A percentile compares a stretch with the other conserved stretches of the same genome.
These are phyloP conservation scores for Chelonoidis abingdonii DNA, from an alignment of 2,113 vertebrate genomes.

Conservation along the genomic window DNA sequence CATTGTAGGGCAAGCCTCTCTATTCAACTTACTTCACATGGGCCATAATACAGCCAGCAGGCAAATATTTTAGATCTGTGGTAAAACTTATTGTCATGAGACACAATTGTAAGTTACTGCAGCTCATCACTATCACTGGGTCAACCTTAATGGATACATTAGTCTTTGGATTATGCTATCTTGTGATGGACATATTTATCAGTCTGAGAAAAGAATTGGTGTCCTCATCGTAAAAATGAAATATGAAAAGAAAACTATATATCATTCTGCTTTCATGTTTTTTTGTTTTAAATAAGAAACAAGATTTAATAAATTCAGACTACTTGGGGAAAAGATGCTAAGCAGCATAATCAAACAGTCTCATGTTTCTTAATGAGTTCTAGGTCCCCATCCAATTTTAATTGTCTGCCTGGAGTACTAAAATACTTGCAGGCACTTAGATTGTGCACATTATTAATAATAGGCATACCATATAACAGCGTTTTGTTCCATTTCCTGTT, in stretches of 20 bases:
- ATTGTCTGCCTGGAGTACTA: constrained; percentile 43
- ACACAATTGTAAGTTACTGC: not conserved
- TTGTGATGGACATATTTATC: constrained; percentile 17
- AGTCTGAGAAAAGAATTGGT: constrained; percentile 37
- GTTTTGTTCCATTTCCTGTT: constrained; percentile 17
- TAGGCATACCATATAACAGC: not conserved
- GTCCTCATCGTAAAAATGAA: constrained; percentile 45
- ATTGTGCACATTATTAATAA: constrained; percentile 53
- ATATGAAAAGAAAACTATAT: constrained; percentile 16
- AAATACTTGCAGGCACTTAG: constrained; percentile 41
- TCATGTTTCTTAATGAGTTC: constrained; percentile 57
- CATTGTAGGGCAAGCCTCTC: not conserved
- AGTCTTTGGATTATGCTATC: not conserved
- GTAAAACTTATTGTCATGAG: not conserved
- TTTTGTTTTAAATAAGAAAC: constrained; percentile 29
- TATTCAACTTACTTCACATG: not conserved
- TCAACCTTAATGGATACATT: constrained; percentile 56
- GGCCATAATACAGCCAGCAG: not conserved
- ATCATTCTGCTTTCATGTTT: constrained; percentile 6
- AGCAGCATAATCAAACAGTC: constrained; percentile 1
- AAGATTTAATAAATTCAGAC: constrained; percentile 4
- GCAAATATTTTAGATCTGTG: not conserved
- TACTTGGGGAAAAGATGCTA: not conserved
- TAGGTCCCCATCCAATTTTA: constrained; percentile 56
- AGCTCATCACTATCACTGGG: not conserved